A percentile compares a stretch with the other conserved stretches of the same genome.
phyloP scores from a whole-genome alignment of 2,888 invertebrate genomes.

The Camponotus fellah region DNA sequence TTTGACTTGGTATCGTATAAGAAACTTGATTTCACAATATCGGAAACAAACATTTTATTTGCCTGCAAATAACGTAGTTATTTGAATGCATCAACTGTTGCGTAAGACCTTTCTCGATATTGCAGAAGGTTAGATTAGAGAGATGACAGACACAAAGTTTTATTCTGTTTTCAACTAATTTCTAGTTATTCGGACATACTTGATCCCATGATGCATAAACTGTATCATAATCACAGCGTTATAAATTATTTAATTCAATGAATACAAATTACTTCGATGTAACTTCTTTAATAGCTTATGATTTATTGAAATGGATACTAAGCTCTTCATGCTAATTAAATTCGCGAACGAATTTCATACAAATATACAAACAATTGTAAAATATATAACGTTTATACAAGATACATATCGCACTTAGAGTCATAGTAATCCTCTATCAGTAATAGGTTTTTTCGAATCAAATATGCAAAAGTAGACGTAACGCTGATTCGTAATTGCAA shows the following conservation, averaged over 20 bases:
- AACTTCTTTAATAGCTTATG: slow-evolving; percentile 41
- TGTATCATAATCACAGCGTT: slow-evolving; percentile 26
- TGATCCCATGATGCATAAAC: slow-evolving; percentile 19
- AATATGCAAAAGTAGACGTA: not conserved
- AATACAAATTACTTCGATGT: slow-evolving; percentile 49
- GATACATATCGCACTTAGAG: not conserved
- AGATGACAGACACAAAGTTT: not conserved
- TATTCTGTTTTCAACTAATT: slow-evolving; percentile 6
- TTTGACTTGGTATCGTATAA: not conserved
- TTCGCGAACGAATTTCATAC: slow-evolving; percentile 2
- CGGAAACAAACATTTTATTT: not conserved
- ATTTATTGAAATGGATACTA: slow-evolving; percentile 8
- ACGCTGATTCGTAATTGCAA: not conserved
- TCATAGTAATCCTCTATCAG: too few species aligned
- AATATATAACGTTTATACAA: not conserved
- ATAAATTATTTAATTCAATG: slow-evolving; percentile 55
- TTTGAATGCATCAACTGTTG: not conserved
- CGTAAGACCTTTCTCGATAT: not conserved
- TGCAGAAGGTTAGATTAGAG: not conserved
- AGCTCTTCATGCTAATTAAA: slow-evolving; percentile 18
- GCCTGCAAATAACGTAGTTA: not conserved
- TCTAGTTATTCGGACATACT: slow-evolving; percentile 23
- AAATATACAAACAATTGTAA: too few species aligned
- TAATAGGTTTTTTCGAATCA: slow-evolving; percentile 7
- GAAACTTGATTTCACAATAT: slow-evolving; percentile 14